Evolutionary conservation across 2,113 vertebrate genomes (phyloP).

Genomic region (Acanthisitta chloris): DNA sequence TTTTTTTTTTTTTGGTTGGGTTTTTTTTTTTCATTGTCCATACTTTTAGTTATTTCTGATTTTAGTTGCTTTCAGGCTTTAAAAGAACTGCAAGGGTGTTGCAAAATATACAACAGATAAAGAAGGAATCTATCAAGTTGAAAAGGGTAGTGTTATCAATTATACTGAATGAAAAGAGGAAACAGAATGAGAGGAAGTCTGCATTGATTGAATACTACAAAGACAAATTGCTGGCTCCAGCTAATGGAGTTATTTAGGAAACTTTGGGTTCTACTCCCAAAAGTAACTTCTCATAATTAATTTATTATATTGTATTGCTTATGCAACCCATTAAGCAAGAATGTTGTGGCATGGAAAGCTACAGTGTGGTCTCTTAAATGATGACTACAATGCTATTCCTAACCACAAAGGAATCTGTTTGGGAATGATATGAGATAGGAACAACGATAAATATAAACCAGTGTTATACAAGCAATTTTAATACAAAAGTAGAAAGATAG

Average conservation of each 20-base stretch:
- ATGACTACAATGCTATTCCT: neutral
- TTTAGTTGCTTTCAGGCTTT: neutral
- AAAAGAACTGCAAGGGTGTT: neutral
- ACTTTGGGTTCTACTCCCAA: slow-evolving; percentile 27
- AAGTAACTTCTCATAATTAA: slow-evolving; percentile 61
- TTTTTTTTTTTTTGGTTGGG: too few species aligned
- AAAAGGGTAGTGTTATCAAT: neutral
- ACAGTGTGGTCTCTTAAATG: neutral
- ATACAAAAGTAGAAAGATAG: neutral
- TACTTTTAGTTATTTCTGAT: neutral
- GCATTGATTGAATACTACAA: slow-evolving; percentile 7
- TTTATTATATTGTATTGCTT: slow-evolving; percentile 29
- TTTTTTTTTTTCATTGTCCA: too few species aligned
- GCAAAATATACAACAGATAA: neutral
- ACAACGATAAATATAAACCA: neutral
- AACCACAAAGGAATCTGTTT: neutral
- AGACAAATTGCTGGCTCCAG: slow-evolving; percentile 9
- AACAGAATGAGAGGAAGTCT: slow-evolving; percentile 13
- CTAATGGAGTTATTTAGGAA: slow-evolving; percentile 47
- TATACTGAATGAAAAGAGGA: slow-evolving; percentile 10
- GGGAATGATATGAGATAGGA: neutral
- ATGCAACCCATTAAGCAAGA: slow-evolving; percentile 38
- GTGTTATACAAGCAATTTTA: neutral
- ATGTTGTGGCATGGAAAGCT: neutral
- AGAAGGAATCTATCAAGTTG: neutral